phyloP scores from a whole-genome alignment of 2,888 invertebrate genomes.

The Ganaspis brasiliensis region DNA sequence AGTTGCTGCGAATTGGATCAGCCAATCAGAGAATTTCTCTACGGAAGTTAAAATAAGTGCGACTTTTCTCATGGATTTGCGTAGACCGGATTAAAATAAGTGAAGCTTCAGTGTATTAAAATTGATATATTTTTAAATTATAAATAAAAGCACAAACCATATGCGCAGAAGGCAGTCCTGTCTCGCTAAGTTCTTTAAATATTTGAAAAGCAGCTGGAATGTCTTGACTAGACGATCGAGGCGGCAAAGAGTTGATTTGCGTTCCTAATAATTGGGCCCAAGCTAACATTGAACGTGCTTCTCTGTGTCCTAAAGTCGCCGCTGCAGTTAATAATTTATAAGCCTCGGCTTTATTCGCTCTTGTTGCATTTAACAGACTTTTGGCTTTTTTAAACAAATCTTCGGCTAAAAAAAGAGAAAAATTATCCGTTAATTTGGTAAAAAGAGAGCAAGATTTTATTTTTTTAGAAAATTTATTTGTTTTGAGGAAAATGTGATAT shows the following conservation, averaged over 20 bases:
- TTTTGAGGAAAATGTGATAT: no score
- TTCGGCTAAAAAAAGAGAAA: conserved; percentile 83
- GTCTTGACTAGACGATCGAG: conserved; percentile 83
- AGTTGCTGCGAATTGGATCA: no score
- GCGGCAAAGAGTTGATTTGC: conserved; percentile 81
- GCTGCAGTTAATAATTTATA: conserved; percentile 90
- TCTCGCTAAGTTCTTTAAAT: conserved; percentile 88
- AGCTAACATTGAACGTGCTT: conserved; percentile 92
- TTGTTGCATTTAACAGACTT: conserved; percentile 87
- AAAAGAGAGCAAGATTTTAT: no score
- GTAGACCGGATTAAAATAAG: no score
- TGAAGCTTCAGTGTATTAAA: no score
- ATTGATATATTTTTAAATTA: no score
- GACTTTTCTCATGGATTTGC: no score
- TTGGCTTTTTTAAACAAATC: conserved; percentile 88
- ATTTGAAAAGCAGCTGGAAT: conserved; percentile 88
- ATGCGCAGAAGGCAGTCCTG: conserved; percentile 94
- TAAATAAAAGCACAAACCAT: conserved; percentile 86
- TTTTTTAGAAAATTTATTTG: no score
- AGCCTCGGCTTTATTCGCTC: conserved; percentile 87
- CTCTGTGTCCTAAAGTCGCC: conserved; percentile 89
- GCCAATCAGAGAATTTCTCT: no score
- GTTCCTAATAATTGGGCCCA: conserved; percentile 95
- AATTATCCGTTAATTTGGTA: not conserved
- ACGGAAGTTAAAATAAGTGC: no score